Percentiles rank a stretch among this genome's conserved stretches.
These are phyloP conservation scores for Thomomys bottae DNA, from an alignment of 2,113 vertebrate genomes.

Conservation along the genomic window DNA sequence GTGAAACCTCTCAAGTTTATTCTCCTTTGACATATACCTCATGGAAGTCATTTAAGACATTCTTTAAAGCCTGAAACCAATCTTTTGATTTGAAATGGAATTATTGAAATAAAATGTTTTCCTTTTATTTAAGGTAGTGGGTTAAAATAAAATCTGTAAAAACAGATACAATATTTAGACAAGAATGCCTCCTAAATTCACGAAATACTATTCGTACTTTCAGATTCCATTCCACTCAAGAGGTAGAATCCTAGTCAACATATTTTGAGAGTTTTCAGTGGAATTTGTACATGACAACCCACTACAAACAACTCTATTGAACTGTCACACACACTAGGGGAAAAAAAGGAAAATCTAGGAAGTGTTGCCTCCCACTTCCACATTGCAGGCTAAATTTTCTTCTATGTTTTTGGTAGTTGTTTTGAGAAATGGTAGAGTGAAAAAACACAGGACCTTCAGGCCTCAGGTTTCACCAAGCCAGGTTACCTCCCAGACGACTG, in stretches of 20 bases:
- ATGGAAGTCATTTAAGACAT: background rate
- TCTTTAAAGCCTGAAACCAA: background rate
- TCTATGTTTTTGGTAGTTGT: background rate
- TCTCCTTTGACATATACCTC: background rate
- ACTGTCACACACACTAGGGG: background rate
- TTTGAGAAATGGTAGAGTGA: background rate
- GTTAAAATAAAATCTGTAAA: conserved; percentile 25
- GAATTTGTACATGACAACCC: background rate
- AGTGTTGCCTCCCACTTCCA: background rate
- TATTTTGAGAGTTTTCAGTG: background rate
- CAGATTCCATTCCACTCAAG: background rate
- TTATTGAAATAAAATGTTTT: conserved; percentile 37
- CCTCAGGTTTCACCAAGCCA: background rate
- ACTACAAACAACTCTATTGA: background rate
- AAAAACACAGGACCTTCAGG: background rate
- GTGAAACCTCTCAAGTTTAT: background rate
- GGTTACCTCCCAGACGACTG: background rate
- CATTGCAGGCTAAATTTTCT: background rate
- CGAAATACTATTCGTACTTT: background rate
- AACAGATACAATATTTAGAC: background rate
- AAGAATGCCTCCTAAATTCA: background rate
- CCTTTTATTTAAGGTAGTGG: background rate
- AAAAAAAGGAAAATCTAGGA: background rate
- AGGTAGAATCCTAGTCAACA: background rate
- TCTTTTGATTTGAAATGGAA: conserved; percentile 40